Base-by-base conservation (phyloP, 2,888 invertebrate genomes). In the Parnassius smintheus region DNA sequence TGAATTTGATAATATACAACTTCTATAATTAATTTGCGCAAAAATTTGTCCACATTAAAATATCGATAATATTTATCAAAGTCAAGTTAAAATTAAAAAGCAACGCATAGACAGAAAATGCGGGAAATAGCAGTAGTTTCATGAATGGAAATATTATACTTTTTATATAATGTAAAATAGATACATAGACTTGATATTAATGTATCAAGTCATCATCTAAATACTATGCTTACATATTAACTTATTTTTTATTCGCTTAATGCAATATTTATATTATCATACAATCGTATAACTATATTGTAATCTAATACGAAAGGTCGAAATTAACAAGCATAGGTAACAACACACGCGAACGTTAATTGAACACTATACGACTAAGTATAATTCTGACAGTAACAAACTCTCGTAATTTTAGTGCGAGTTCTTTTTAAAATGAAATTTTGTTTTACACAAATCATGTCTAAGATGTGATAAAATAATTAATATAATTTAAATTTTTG, bases 291-390 rank as follows among this genome's bases (percentile, higher is more conserved):
- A 64, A 68, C 67, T 66, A 58, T 61, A 69, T 66, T 67, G 67
- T 67, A 72, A 70, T 68, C 62, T 45, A 51, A 64, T 66, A 68
- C 65, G 64, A 67, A 69, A 67, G 68, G 67, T 67, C 65, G 62
- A 56, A 56, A 65, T 53, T 61, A 62, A 61, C 57, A 59, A 61
- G 44, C 56, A 7, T n/a, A 13, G 55, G 56, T 25, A 42, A 60
- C 18, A 42, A 60, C 18, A 12, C 60, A 54, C 55, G 55, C 60
- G 11, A 60, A 12, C 59, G 9, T 42, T n/a, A 1, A 13, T 45
- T 13, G 25, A 25, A 13, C 48, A 53, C 13, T 48, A 13, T 41
- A 18, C 18, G 18, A 18, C 18, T 18, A 35, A 35, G 4, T 35
- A 35, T 35, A 42, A 50, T 44, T 25, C 13, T 35, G 11, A n/a